These are phyloP conservation scores for Magallana ariakensis DNA, from an alignment of 1,140 invertebrate species.

Conservation along the genomic window DNA sequence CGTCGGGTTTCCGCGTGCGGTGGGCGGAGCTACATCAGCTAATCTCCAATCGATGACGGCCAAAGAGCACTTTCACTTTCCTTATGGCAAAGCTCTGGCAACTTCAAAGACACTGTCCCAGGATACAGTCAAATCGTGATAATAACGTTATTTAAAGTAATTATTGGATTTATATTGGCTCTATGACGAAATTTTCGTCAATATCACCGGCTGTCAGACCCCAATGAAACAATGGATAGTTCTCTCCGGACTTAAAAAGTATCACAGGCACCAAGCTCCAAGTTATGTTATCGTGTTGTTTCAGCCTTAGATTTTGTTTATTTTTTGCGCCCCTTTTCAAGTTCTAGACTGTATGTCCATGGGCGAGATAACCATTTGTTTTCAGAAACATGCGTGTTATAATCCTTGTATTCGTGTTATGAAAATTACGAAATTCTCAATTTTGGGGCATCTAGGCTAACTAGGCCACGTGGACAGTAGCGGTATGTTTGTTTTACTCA, in stretches of 20 bases:
- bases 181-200: constrained; percentile 14
- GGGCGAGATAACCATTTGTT: neutral
- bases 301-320: neutral
- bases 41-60: constrained; percentile 33
- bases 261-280: constrained; percentile 4
- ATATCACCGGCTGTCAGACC: neutral
- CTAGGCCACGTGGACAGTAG: neutral
- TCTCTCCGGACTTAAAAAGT: neutral
- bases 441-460: neutral
- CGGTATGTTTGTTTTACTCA: constrained; percentile 15
- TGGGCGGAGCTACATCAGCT: neutral
- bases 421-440: neutral
- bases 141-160: constrained; percentile 37
- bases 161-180: constrained; percentile 35
- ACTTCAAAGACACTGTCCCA: constrained; percentile 35
- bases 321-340: neutral
- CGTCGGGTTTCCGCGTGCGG: neutral
- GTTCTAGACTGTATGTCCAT: neutral
- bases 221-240: constrained; percentile 1
- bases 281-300: constrained; percentile 8
- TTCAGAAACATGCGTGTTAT: too few relatives aligned
- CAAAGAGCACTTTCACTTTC: constrained; percentile 35
- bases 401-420: too few relatives aligned
- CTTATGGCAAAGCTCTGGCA: constrained; percentile 23
- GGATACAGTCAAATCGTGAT: constrained; percentile 27